Percentiles rank a stretch among this genome's conserved stretches.
These are phyloP conservation scores for Macquaria australasica DNA, from an alignment of 2,113 vertebrate genomes.

Conservation along the genomic window DNA sequence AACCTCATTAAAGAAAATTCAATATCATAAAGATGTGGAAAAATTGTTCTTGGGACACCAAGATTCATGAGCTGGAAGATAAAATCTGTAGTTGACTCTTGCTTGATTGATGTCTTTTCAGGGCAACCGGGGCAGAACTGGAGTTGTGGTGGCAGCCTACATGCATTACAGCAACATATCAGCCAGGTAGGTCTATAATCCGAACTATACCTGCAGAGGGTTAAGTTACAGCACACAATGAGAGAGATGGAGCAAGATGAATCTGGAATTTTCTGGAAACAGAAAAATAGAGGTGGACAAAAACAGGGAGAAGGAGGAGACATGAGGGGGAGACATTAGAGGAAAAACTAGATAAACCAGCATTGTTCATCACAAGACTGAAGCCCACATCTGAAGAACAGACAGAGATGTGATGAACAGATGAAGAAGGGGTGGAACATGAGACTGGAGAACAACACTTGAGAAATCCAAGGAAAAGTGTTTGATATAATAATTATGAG, in stretches of 20 bases:
- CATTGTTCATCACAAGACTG: constrained; percentile 53
- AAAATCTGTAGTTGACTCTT: constrained; percentile 6
- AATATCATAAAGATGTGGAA: neutral
- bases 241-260: neutral
- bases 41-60: neutral
- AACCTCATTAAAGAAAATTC: neutral
- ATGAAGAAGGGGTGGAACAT: constrained; percentile 9
- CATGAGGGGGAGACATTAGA: constrained; percentile 3
- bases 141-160: constrained; percentile 96
- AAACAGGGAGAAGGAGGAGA: neutral
- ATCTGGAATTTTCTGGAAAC: constrained; percentile 13
- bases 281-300: neutral
- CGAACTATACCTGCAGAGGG: neutral
- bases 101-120: constrained; percentile 71
- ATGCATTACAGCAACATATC: constrained; percentile 99
- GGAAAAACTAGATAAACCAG: constrained; percentile 18
- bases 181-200: constrained; percentile 86
- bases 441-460: constrained; percentile 20
- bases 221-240: neutral
- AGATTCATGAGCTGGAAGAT: neutral
- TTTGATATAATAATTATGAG: constrained; percentile 48
- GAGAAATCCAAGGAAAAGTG: constrained; percentile 6
- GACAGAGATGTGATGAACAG: constrained; percentile 21
- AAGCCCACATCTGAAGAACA: constrained; percentile 28
- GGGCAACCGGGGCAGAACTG: constrained; percentile 95